These are phyloP conservation scores for Myopa tessellatipennis DNA, from an alignment of 2,888 invertebrate species.

Conservation along the genomic window DNA sequence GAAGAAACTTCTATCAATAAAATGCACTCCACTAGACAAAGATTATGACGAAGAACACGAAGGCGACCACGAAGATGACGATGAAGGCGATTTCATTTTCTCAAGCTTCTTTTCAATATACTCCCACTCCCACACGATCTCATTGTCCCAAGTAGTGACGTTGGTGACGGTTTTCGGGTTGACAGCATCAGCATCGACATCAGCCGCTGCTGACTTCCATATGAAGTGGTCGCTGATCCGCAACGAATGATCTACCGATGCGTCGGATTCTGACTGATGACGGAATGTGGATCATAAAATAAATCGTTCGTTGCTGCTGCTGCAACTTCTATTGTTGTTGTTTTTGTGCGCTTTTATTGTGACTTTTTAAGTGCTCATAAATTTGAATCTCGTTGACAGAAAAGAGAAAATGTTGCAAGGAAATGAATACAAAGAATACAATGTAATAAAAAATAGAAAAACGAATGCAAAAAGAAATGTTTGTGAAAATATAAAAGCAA, in stretches of 20 bases:
- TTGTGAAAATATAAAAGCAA: too few species aligned
- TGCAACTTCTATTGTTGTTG: background rate
- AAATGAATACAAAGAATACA: background rate
- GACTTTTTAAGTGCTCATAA: conserved; percentile 26
- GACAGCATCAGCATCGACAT: background rate
- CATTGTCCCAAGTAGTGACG: too few species aligned
- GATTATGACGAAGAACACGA: too few species aligned
- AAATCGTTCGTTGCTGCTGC: conserved; percentile 2
- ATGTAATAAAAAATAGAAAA: background rate
- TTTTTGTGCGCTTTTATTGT: background rate
- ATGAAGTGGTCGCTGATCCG: conserved; percentile 23
- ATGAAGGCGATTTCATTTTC: background rate
- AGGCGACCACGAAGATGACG: too few species aligned
- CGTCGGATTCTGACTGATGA: too few species aligned
- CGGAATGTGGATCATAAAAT: background rate
- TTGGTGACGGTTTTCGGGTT: background rate
- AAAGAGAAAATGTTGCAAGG: conserved; percentile 8
- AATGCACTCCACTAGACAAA: too few species aligned
- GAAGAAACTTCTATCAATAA: too few species aligned
- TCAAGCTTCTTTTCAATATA: too few species aligned
- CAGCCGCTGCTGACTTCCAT: conserved; percentile 10
- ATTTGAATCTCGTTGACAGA: conserved; percentile 40
- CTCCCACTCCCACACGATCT: too few species aligned
- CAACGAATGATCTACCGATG: background rate
- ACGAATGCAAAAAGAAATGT: too few species aligned